Percentiles rank a stretch among this genome's conserved stretches.
phyloP scores from a whole-genome alignment of 2,797 vertebrate genomes.

The Aplochiton taeniatus region DNA sequence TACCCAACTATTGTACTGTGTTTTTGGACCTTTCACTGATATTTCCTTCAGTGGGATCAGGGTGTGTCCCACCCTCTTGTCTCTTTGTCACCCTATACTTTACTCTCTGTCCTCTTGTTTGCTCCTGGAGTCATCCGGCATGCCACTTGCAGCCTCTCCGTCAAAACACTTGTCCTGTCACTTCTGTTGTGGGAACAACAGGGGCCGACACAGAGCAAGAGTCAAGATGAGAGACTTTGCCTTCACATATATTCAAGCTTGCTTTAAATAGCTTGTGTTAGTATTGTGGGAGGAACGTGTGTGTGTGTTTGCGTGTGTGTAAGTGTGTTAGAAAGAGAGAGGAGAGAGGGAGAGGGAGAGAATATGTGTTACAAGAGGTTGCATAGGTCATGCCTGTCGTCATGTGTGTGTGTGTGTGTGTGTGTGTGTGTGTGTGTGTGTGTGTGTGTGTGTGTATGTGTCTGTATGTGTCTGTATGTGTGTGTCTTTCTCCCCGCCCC shows the following conservation, averaged over 20 bases:
- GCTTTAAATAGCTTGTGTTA: constrained; percentile 53
- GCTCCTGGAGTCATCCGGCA: constrained; percentile 49
- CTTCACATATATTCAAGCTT: constrained; percentile 26
- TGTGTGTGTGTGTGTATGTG: constrained; percentile 37
- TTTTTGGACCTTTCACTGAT: no score
- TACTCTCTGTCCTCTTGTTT: constrained; percentile 25
- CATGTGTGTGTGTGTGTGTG: neutral
- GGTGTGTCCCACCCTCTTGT: no score
- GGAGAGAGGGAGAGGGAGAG: constrained; percentile 12
- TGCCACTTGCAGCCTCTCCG: constrained; percentile 76
- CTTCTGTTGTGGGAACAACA: constrained; percentile 51
- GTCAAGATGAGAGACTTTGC: constrained; percentile 16
- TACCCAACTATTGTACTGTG: no score
- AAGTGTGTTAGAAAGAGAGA: constrained; percentile 20
- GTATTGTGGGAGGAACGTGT: constrained; percentile 15
- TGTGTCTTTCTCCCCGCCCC: constrained; percentile 42
- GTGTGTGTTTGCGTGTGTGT: constrained; percentile 13
- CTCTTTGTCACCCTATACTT: constrained; percentile 7
- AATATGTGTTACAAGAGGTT: constrained; percentile 17
- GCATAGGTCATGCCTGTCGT: neutral
- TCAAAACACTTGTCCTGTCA: constrained; percentile 69
- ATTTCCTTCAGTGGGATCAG: no score
- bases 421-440: neutral
- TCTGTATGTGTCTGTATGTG: constrained; percentile 9
- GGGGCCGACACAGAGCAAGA: constrained; percentile 35